Percentiles rank a stretch among this genome's conserved stretches.
Evolutionary conservation across 1,140 invertebrate species (phyloP).

Genomic region (Thalassaphorura encarpata): DNA sequence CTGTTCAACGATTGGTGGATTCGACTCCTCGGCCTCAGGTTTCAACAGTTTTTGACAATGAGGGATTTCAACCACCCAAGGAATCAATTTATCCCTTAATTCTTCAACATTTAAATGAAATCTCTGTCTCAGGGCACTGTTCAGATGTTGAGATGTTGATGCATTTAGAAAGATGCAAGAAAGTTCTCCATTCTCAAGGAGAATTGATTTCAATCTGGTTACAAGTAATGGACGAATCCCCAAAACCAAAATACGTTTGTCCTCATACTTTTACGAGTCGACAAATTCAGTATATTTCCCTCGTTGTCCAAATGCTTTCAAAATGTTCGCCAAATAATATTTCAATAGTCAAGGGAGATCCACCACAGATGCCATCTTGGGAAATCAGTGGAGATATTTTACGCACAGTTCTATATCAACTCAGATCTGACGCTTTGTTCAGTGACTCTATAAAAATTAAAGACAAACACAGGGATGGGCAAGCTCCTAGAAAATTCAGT

Average conservation of each 20-base stretch:
- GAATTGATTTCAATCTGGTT: constrained; percentile 23
- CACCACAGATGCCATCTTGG: constrained; percentile 12
- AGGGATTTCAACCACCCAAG: not conserved
- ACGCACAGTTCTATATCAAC: constrained; percentile 28
- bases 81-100: constrained; percentile 28
- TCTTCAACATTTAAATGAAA: constrained; percentile 13
- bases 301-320: constrained; percentile 12
- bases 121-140: constrained; percentile 11
- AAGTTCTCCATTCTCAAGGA: constrained; percentile 21
- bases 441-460: constrained; percentile 6
- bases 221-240: constrained; percentile 11
- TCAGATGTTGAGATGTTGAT: constrained; percentile 10
- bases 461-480: constrained; percentile 11
- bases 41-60: not conserved
- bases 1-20: not conserved
- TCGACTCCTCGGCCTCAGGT: not conserved
- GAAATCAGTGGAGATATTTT: constrained; percentile 31
- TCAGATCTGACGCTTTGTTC: constrained; percentile 19
- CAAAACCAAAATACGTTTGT: constrained; percentile 23
- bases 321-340: constrained; percentile 16
- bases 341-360: not conserved
- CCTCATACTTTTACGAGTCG: constrained; percentile 27
- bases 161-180: constrained; percentile 13
- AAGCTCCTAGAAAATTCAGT: constrained; percentile 9
- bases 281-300: constrained; percentile 27